phyloP scores from a whole-genome alignment of 2,888 invertebrate species.

The Agriopis aurantiaria region DNA sequence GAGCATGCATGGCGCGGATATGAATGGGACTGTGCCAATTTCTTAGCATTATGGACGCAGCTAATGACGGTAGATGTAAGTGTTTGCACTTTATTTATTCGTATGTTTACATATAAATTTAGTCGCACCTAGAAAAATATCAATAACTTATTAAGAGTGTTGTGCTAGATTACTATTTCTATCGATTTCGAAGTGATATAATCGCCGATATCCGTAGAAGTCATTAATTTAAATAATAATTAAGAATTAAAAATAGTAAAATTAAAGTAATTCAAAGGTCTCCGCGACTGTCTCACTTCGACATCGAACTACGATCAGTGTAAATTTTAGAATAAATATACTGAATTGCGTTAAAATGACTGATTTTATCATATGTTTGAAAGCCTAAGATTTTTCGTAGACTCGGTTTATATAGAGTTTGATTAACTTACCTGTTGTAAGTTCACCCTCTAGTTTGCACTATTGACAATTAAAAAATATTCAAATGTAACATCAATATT shows the following conservation, averaged over 20 bases:
- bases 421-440: conserved; percentile 76
- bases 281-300: conserved; percentile 79
- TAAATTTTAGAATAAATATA: conserved; percentile 84
- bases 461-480: conserved; percentile 70
- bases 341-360: conserved; percentile 86
- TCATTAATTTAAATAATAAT: conserved; percentile 84
- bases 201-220: conserved; percentile 77
- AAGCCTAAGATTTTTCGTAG: conserved; percentile 85
- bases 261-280: conserved; percentile 75
- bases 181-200: conserved; percentile 82
- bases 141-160: conserved; percentile 87
- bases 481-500: conserved; percentile 76
- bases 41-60: conserved; percentile 80
- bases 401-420: conserved; percentile 80
- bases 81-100: conserved; percentile 88
- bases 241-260: conserved; percentile 82
- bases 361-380: conserved; percentile 86
- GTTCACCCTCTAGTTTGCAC: conserved; percentile 85
- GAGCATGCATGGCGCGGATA: conserved; percentile 52
- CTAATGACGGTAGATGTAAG: conserved; percentile 85
- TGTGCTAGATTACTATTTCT: conserved; percentile 83
- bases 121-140: conserved; percentile 86
- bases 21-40: conserved; percentile 86
- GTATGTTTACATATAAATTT: conserved; percentile 84
- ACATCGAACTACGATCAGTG: conserved; percentile 82